A percentile compares a stretch with the other conserved stretches of the same genome.
Evolutionary conservation across 2,113 vertebrate genomes (phyloP).

Genomic region (Gallinago media): DNA sequence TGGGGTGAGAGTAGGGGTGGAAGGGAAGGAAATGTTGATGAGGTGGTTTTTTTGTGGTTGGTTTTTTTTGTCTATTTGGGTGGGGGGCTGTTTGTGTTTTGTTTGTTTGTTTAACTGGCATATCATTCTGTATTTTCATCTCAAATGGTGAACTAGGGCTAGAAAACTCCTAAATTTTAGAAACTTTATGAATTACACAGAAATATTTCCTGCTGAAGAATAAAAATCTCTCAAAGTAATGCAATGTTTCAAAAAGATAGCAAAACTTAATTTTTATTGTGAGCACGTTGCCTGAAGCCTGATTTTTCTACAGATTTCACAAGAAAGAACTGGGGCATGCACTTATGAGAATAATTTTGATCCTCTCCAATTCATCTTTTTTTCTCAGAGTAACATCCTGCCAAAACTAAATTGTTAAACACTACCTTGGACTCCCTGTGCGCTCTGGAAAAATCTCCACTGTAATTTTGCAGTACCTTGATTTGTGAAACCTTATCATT

Average conservation of each 20-base stretch:
- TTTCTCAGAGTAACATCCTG: not conserved
- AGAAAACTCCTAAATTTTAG: not conserved
- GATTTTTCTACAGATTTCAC: not conserved
- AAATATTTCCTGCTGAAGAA: not conserved
- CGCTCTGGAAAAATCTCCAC: not conserved
- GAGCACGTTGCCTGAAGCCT: not conserved
- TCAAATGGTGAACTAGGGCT: not conserved
- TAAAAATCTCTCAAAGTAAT: not conserved
- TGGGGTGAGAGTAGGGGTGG: accelerated
- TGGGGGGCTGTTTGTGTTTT: not conserved
- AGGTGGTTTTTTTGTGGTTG: not conserved
- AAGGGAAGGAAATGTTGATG: not conserved
- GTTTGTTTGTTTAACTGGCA: not conserved
- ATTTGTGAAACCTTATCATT: conserved; percentile 10
- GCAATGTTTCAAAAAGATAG: not conserved
- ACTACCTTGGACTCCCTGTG: not conserved
- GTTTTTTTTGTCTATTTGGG: too few relatives aligned
- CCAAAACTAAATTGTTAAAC: conserved; percentile 14
- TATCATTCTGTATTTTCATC: not conserved
- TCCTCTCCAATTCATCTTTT: not conserved
- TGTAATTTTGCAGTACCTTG: not conserved
- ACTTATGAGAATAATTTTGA: not conserved
- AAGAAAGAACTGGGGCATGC: not conserved
- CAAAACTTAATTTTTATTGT: not conserved
- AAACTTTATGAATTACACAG: not conserved